These are phyloP conservation scores for Spodoptera littoralis DNA, from an alignment of 2,888 invertebrate species.

Conservation along the genomic window DNA sequence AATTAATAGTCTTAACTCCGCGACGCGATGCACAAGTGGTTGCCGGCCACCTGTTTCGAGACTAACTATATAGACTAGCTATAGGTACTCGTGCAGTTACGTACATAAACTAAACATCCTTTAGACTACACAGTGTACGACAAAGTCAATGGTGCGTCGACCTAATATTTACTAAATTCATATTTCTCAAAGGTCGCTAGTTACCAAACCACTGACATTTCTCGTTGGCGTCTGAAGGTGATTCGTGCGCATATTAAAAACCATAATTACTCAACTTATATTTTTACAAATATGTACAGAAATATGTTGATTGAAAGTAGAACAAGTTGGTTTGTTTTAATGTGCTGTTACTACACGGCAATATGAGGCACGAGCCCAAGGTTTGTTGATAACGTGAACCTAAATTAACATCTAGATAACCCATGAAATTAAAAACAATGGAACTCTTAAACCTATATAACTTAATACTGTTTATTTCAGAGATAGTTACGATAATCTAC, in stretches of 20 bases:
- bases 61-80: neutral
- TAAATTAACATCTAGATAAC: no score
- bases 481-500: no score
- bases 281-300: conserved; percentile 22
- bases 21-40: conserved; percentile 1
- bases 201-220: conserved; percentile 46
- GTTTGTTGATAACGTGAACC: no score
- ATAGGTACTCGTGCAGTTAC: conserved; percentile 23
- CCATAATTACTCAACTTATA: conserved; percentile 35
- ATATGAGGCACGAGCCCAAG: no score
- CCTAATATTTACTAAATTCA: conserved; percentile 56
- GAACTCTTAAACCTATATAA: no score
- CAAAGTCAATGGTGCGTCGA: conserved; percentile 60
- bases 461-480: no score
- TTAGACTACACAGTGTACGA: conserved; percentile 27
- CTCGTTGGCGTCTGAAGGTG: conserved; percentile 45
- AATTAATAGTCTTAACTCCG: conserved; percentile 8
- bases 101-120: conserved; percentile 20
- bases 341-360: conserved; percentile 10
- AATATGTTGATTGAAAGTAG: conserved; percentile 29
- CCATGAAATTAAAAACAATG: no score
- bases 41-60: conserved; percentile 39
- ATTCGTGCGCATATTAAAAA: conserved; percentile 32
- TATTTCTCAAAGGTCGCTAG: conserved; percentile 56
- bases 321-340: conserved; percentile 24